Evolutionary conservation across 2,888 invertebrate genomes (phyloP), one percentile per base, ranked within the genome.

Genomic region (Steinernema scapterisci): DNA sequence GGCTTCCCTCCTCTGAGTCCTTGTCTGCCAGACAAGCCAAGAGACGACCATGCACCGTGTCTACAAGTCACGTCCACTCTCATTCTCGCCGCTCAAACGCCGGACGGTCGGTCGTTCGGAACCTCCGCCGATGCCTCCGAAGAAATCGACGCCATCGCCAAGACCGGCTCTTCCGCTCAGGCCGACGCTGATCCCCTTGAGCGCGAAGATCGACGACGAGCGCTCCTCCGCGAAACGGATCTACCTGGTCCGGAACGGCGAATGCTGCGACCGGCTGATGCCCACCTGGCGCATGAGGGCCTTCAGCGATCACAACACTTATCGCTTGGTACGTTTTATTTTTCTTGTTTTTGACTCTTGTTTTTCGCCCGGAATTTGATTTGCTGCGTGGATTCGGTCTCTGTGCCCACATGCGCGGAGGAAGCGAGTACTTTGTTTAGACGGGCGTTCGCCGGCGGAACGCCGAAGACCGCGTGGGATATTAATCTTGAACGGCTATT

Each of bases 221-320:
- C 52, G 52, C 23, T n/a, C 52, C 7, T 21, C 52, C 21, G 21
- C 72, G 25, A 73, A 44, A 13, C 43, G 75, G 11, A 75, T 75
- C 43, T 75, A 72, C 25, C 46, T 75, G n/a, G 70, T 75, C 31
- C 75, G 75, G 21, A 75, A 75, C 44, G 75, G 75, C 7, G 75
- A 75, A 21, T 70, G 72, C 9, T 75, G 75, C 43, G 75, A 75
- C 48, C 75, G 75, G 19, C 27, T 75, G 19, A 51, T 52, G 19
- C 52, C 71, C 19, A 43, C 25, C 43, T 75, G 75, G 75, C 21
- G 51, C 3, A 23, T 38, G n/a, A 31, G 56, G n/a, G 71, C 75
- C 38, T 75, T 75, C 46, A 48, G 19, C 19, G 75, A 75, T 19
- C 38, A 63, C 44, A 48, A 72, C 51, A 52, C 54, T 1, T 75